A percentile compares a stretch with the other conserved stretches of the same genome.
Evolutionary conservation across 2,888 invertebrate genomes (phyloP).

Genomic region (Platycheirus rosarum): DNA sequence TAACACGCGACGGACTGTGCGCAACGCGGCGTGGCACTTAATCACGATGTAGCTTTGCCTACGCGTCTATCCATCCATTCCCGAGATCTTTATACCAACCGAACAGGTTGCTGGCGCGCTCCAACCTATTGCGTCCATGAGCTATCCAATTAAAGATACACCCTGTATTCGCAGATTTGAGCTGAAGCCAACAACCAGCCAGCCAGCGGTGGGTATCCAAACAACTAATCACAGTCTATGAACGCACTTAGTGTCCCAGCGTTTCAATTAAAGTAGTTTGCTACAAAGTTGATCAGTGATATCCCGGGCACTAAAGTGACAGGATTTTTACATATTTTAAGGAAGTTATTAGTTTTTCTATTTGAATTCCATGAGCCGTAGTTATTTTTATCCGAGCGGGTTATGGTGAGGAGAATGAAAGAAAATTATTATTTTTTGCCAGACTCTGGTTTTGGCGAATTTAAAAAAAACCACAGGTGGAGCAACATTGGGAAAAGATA

Average conservation of each 20-base stretch:
- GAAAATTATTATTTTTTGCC: neutral
- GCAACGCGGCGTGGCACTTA: constrained; percentile 51
- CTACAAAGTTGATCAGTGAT: constrained; percentile 48
- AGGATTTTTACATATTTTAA: constrained; percentile 67
- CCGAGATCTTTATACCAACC: neutral
- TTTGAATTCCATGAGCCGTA: constrained; percentile 17
- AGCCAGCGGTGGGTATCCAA: neutral
- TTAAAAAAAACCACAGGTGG: neutral
- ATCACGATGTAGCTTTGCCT: constrained; percentile 59
- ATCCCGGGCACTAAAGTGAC: constrained; percentile 35
- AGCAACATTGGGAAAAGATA: neutral
- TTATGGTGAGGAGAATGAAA: neutral
- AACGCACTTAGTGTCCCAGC: constrained; percentile 63
- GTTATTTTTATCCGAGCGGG: neutral
- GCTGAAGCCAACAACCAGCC: too few relatives aligned
- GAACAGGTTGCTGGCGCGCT: constrained; percentile 42
- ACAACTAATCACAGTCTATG: constrained; percentile 55
- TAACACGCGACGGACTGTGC: constrained; percentile 52
- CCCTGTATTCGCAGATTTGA: too few relatives aligned
- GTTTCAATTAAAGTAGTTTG: constrained; percentile 68
- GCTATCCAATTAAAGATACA: constrained; percentile 60
- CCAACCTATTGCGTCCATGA: constrained; percentile 7
- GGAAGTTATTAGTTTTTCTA: constrained; percentile 69
- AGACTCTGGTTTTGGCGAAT: neutral
- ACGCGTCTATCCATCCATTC: constrained; percentile 38